Evolutionary conservation across 2,113 vertebrate genomes (phyloP).

Genomic region (Esox niger): DNA sequence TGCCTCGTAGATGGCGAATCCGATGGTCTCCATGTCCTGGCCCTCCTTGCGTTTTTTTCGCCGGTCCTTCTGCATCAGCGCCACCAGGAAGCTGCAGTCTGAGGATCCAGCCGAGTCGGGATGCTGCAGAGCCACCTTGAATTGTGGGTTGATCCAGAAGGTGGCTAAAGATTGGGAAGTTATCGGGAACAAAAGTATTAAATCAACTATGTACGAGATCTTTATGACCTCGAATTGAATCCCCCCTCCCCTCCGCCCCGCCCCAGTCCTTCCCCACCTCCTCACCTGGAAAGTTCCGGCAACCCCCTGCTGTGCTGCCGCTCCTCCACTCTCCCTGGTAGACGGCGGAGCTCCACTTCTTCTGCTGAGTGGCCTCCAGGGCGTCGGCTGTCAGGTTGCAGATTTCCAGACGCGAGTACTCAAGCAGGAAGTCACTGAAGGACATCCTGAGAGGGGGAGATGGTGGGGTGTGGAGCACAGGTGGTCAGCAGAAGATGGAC

Average conservation of each 20-base stretch:
- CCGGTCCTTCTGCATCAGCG: constrained; percentile 94
- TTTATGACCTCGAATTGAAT: too few species aligned
- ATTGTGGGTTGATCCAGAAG: constrained; percentile 97
- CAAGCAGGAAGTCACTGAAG: constrained; percentile 83
- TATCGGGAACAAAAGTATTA: too few species aligned
- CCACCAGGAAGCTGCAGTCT: constrained; percentile 88
- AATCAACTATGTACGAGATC: too few species aligned
- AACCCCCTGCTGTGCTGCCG: constrained; percentile 92
- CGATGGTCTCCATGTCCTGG: constrained; percentile 94
- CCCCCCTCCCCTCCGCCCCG: too few species aligned
- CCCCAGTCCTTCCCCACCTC: background rate
- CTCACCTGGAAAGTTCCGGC: constrained; percentile 85
- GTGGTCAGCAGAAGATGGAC: background rate
- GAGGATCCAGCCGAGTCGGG: constrained; percentile 64
- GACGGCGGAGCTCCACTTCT: constrained; percentile 85
- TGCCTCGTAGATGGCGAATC: constrained; percentile 91
- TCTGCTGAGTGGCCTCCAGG: constrained; percentile 72
- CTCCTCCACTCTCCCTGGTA: constrained; percentile 88
- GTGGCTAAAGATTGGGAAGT: constrained; percentile 72
- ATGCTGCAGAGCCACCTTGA: constrained; percentile 83
- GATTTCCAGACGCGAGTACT: constrained; percentile 90
- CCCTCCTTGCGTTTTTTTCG: constrained; percentile 81
- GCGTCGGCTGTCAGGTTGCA: constrained; percentile 94
- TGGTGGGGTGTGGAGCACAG: too few species aligned
- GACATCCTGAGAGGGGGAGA: constrained; percentile 81